Conservation (phyloP, 2,113 vertebrate species). For the cattle (Bos taurus) region ARS-UCD2.0 NC_037350.1:10099501-10100000, state of each 20-base stretch:
- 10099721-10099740: too few species aligned
- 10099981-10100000: background rate
- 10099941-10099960: background rate
- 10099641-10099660: background rate
- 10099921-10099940: background rate
- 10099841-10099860: background rate
- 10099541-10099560: background rate
- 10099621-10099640: too few species aligned
- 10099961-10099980: background rate
- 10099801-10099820: too few species aligned
- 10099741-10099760: too few species aligned
- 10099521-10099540: background rate
- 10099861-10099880: background rate
- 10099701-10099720: too few species aligned
- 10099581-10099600: background rate
- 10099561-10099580: background rate
- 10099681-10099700: too few species aligned
- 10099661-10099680: too few species aligned
- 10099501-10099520: background rate
- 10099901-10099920: background rate
- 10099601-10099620: too few species aligned
- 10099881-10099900: background rate
- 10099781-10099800: background rate
- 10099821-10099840: too few species aligned
- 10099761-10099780: too few species aligned